Evolutionary conservation across 1,140 invertebrate genomes (phyloP).

Genomic region (Stenopsyche tienmushanensis): DNA sequence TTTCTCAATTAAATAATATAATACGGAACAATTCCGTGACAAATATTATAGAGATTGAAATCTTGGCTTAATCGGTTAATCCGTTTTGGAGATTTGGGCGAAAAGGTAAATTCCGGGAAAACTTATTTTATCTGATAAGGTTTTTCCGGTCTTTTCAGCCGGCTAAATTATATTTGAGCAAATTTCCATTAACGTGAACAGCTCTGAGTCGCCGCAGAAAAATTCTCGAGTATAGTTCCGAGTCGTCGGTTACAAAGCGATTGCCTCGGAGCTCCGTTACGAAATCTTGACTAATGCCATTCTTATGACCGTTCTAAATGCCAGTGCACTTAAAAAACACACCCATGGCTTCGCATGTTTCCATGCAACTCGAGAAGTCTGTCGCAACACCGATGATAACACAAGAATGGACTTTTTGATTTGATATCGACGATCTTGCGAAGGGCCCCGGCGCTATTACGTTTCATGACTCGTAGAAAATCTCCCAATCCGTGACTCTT

Average conservation of each 20-base stretch:
- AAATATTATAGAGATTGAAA: too few relatives aligned
- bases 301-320: background rate
- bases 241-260: background rate
- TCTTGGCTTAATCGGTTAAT: too few relatives aligned
- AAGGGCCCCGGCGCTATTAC: background rate
- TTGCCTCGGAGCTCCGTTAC: background rate
- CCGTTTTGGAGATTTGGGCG: too few relatives aligned
- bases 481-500: too few relatives aligned
- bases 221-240: background rate
- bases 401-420: background rate
- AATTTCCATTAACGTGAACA: background rate
- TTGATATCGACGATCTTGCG: background rate
- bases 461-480: background rate
- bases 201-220: background rate
- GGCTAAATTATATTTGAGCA: background rate
- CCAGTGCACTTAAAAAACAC: background rate
- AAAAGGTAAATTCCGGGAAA: too few relatives aligned
- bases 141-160: too few relatives aligned
- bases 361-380: background rate
- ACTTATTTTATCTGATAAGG: too few relatives aligned
- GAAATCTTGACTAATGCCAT: conserved; percentile 1
- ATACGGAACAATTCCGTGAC: too few relatives aligned
- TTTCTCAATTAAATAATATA: too few relatives aligned
- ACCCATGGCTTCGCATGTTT: background rate
- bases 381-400: conserved; percentile 1